A percentile compares a stretch with the other conserved stretches of the same genome.
phyloP scores from a whole-genome alignment of 1,140 invertebrate genomes.

The Drosophila pectinifera region DNA sequence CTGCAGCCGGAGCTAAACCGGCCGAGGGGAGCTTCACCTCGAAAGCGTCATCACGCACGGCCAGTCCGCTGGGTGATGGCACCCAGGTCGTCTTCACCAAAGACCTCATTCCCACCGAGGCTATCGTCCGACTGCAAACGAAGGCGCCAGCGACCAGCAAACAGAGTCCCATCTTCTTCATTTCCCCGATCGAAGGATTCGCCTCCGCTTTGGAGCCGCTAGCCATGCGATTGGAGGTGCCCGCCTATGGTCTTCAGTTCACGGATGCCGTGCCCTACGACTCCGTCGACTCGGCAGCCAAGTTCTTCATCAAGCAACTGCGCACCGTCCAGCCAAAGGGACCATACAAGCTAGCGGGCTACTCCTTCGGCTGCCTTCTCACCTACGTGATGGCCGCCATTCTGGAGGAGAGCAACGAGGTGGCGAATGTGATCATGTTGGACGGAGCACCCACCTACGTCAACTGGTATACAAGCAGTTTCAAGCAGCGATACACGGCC shows the following conservation, averaged over 20 bases:
- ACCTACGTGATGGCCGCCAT: conserved; percentile 96
- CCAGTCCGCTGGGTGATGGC: conserved; percentile 77
- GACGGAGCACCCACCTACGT: conserved; percentile 97
- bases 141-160: conserved; percentile 79
- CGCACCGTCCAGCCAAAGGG: conserved; percentile 91
- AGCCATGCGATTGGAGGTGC: conserved; percentile 89
- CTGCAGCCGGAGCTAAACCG: background rate
- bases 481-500: conserved; percentile 87
- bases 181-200: conserved; percentile 97
- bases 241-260: conserved; percentile 96
- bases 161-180: conserved; percentile 88
- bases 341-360: conserved; percentile 95
- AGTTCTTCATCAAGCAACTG: conserved; percentile 92
- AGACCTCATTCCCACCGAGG: conserved; percentile 88
- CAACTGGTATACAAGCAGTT: conserved; percentile 90
- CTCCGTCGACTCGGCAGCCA: conserved; percentile 91
- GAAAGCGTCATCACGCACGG: conserved; percentile 49
- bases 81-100: conserved; percentile 86
- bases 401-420: conserved; percentile 89
- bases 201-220: conserved; percentile 89
- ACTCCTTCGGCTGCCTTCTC: conserved; percentile 96
- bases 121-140: conserved; percentile 87
- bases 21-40: conserved; percentile 26
- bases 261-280: conserved; percentile 90
- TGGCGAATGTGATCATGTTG: conserved; percentile 90